phyloP scores from a whole-genome alignment of 2,888 invertebrate species.

The Lepidocyrtoides sp. region DNA sequence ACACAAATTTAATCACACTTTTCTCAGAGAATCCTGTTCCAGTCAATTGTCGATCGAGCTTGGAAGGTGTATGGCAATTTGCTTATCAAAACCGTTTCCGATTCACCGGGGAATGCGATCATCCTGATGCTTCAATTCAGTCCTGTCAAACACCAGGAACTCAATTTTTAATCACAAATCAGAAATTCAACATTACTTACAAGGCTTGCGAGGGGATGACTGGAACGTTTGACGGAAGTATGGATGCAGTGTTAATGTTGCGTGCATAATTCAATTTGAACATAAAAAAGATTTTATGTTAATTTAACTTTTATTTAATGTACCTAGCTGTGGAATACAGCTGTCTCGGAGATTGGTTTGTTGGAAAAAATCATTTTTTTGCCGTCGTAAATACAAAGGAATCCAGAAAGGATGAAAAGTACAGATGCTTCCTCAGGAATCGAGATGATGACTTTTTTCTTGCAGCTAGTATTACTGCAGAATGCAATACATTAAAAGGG shows the following conservation, averaged over 20 bases:
- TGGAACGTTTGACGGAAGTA: constrained; percentile 94
- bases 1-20: constrained; percentile 94
- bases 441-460: constrained; percentile 97
- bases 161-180: constrained; percentile 98
- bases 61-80: constrained; percentile 99
- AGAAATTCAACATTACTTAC: constrained; percentile 97
- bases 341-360: constrained; percentile 98
- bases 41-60: constrained; percentile 95
- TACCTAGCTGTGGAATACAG: constrained; percentile 93
- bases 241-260: too few species aligned
- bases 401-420: constrained; percentile 97
- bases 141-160: constrained; percentile 99
- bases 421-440: constrained; percentile 97
- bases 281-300: too few species aligned
- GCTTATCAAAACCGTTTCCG: constrained; percentile 96
- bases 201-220: constrained; percentile 96
- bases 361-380: constrained; percentile 98
- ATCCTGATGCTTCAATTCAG: constrained; percentile 93
- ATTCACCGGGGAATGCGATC: constrained; percentile 96
- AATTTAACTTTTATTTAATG: too few species aligned
- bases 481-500: constrained; percentile 96
- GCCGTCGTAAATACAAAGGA: constrained; percentile 99
- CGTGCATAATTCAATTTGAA: too few species aligned
- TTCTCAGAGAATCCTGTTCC: constrained; percentile 97
- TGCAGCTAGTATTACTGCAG: constrained; percentile 97